phyloP scores from a whole-genome alignment of 2,113 vertebrate genomes.

The Hydrolagus affinis region DNA sequence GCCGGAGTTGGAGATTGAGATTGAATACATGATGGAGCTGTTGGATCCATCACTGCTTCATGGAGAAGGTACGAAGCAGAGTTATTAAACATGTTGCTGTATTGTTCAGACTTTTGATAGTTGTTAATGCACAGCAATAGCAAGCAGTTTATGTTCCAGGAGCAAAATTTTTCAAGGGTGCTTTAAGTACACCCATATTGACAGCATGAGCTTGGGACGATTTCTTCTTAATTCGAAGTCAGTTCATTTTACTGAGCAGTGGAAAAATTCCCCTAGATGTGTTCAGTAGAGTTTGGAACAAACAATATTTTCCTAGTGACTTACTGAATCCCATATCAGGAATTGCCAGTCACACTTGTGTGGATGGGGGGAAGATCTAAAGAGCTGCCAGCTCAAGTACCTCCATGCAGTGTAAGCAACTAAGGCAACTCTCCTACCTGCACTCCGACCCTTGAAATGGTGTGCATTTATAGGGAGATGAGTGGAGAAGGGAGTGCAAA shows the following conservation, averaged over 20 bases:
- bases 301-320: background rate
- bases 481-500: background rate
- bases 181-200: no score
- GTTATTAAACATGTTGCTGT: background rate
- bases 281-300: no score
- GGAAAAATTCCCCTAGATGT: no score
- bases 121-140: no score
- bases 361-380: background rate
- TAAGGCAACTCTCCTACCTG: background rate
- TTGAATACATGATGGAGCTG: slow-evolving; percentile 96
- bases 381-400: background rate
- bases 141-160: no score
- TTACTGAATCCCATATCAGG: background rate
- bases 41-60: slow-evolving; percentile 82
- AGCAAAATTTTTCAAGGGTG: no score
- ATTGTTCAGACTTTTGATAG: background rate
- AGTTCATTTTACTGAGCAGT: no score
- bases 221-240: no score
- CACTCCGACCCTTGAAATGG: background rate
- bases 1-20: slow-evolving; percentile 83
- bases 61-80: slow-evolving; percentile 71
- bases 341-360: background rate
- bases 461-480: no score
- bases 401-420: background rate
- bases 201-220: no score